Conservation (phyloP, 2,797 vertebrate species). For the Anolis apletophallus region DNA sequence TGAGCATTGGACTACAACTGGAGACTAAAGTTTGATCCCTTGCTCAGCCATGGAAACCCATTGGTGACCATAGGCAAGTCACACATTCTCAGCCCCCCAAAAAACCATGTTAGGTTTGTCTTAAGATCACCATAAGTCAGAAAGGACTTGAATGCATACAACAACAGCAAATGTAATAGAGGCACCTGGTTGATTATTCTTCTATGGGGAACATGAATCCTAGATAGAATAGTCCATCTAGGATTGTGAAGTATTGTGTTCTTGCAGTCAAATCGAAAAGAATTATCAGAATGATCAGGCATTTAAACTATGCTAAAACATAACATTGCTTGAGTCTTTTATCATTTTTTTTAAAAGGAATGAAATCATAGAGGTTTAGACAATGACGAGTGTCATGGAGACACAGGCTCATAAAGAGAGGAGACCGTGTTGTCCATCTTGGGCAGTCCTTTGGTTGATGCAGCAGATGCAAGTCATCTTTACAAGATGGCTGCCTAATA, state of each 20-base stretch:
- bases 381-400: neutral
- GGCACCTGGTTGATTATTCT: too few species aligned
- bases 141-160: too few species aligned
- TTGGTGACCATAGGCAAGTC: too few species aligned
- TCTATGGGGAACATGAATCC: neutral
- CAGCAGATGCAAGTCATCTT: neutral
- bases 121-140: too few species aligned
- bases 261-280: neutral
- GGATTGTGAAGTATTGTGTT: neutral
- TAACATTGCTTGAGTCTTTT: neutral
- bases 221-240: neutral
- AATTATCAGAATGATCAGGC: neutral
- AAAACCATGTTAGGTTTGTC: too few species aligned
- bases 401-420: neutral
- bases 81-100: too few species aligned
- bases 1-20: too few species aligned
- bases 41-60: too few species aligned
- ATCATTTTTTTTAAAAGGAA: neutral
- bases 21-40: too few species aligned
- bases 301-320: neutral
- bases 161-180: too few species aligned
- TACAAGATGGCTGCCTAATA: neutral
- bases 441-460: neutral
- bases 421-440: too few species aligned
- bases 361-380: neutral